A percentile compares a stretch with the other conserved stretches of the same genome.
phyloP scores from a whole-genome alignment of 2,113 vertebrate genomes.

The Anoura caudifer region DNA sequence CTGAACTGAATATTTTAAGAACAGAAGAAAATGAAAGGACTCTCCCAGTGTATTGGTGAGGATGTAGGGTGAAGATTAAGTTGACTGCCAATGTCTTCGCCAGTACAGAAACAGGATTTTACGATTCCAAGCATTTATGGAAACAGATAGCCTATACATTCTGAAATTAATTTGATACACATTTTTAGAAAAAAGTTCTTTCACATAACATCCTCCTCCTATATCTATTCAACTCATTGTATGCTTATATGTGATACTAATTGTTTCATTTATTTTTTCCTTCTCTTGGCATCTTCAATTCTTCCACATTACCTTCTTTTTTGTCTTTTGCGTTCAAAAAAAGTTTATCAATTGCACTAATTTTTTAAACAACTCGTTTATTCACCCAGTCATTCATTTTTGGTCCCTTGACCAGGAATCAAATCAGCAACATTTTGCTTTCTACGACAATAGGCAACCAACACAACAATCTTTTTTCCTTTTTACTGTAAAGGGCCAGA shows the following conservation, averaged over 20 bases:
- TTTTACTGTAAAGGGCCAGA: too few species aligned
- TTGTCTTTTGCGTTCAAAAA: not conserved
- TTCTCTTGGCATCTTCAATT: not conserved
- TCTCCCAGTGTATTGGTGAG: not conserved
- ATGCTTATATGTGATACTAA: not conserved
- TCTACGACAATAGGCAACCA: too few species aligned
- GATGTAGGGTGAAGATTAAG: not conserved
- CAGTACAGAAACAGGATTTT: not conserved
- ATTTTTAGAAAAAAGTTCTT: constrained; percentile 12
- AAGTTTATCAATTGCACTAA: not conserved
- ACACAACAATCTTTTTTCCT: too few species aligned
- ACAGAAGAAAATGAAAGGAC: not conserved
- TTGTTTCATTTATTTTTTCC: not conserved
- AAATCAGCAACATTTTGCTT: too few species aligned
- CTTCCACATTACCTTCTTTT: not conserved
- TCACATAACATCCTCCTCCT: not conserved
- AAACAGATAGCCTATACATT: constrained; percentile 5
- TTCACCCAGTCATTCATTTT: not conserved
- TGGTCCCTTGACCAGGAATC: too few species aligned
- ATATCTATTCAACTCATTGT: not conserved
- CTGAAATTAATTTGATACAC: not conserved
- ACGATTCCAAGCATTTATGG: not conserved
- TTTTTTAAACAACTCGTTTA: not conserved
- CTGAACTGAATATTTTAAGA: constrained; percentile 12
- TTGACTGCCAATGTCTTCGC: not conserved